A percentile compares a stretch with the other conserved stretches of the same genome.
Evolutionary conservation across 2,888 invertebrate species (phyloP).

Genomic region (Acanthacorydalis orientalis): DNA sequence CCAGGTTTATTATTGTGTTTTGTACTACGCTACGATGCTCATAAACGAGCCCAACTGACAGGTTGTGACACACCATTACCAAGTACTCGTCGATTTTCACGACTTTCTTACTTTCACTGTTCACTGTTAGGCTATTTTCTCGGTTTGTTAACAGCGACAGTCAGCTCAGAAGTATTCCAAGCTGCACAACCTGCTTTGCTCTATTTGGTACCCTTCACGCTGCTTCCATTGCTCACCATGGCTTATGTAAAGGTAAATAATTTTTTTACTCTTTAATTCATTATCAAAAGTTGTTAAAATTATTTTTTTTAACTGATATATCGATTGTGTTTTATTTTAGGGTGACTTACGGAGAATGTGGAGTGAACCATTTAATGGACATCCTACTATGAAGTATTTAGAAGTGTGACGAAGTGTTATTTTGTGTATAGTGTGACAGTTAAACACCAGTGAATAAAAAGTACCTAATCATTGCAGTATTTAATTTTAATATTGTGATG

Average conservation of each 20-base stretch:
- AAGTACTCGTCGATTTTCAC: conserved; percentile 23
- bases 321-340: conserved; percentile 31
- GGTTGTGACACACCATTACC: conserved; percentile 17
- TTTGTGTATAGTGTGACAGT: no score
- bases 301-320: not conserved
- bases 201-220: conserved; percentile 93
- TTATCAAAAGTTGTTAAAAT: not conserved
- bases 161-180: conserved; percentile 95
- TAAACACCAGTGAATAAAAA: no score
- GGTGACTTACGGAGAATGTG: conserved; percentile 95
- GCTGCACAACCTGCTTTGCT: conserved; percentile 95
- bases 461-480: no score
- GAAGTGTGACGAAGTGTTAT: conserved; percentile 43
- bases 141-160: conserved; percentile 89
- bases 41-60: conserved; percentile 76
- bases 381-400: conserved; percentile 63
- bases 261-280: not conserved
- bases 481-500: no score
- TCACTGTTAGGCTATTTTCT: conserved; percentile 92
- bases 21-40: conserved; percentile 92
- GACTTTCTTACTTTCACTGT: conserved; percentile 93
- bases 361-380: conserved; percentile 87
- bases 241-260: conserved; percentile 80
- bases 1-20: conserved; percentile 90
- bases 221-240: conserved; percentile 91